Conservation (phyloP, 2,888 invertebrate genomes). For the Molorchus minor region DNA sequence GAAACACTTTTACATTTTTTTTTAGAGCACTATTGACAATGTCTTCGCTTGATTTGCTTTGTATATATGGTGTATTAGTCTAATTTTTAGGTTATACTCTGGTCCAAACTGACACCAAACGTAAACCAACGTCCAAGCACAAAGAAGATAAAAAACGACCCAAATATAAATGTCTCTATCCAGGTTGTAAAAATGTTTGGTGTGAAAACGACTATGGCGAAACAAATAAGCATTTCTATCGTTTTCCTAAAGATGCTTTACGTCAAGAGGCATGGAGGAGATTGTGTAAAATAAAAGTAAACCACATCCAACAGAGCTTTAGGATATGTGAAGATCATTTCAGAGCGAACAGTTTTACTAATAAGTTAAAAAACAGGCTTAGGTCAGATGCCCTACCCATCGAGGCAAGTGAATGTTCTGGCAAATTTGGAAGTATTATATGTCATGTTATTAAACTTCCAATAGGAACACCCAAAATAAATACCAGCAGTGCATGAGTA, state of each 20-base stretch:
- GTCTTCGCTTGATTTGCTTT: too few species aligned
- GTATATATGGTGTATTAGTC: too few species aligned
- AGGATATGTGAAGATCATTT: slow-evolving; percentile 17
- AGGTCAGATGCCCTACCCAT: slow-evolving; percentile 2
- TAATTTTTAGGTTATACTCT: not conserved
- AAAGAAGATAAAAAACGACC: not conserved
- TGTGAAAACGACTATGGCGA: slow-evolving; percentile 1
- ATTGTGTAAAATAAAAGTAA: not conserved
- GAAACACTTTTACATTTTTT: too few species aligned
- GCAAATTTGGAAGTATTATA: not conserved
- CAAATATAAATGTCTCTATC: slow-evolving; percentile 11
- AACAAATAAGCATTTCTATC: slow-evolving; percentile 15
- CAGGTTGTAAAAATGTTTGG: slow-evolving; percentile 2
- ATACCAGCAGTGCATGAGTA: too few species aligned
- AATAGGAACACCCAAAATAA: too few species aligned
- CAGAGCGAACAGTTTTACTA: not conserved
- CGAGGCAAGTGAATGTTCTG: not conserved
- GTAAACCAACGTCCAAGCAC: not conserved
- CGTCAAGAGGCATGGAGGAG: slow-evolving; percentile 7
- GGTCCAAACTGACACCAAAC: not conserved
- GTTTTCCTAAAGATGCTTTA: not conserved
- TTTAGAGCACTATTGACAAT: too few species aligned
- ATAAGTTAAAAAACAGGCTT: not conserved
- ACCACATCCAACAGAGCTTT: not conserved
- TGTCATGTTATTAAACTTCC: not conserved